Conservation (phyloP, 2,888 invertebrate species). For the Ochropleura leucogaster region DNA sequence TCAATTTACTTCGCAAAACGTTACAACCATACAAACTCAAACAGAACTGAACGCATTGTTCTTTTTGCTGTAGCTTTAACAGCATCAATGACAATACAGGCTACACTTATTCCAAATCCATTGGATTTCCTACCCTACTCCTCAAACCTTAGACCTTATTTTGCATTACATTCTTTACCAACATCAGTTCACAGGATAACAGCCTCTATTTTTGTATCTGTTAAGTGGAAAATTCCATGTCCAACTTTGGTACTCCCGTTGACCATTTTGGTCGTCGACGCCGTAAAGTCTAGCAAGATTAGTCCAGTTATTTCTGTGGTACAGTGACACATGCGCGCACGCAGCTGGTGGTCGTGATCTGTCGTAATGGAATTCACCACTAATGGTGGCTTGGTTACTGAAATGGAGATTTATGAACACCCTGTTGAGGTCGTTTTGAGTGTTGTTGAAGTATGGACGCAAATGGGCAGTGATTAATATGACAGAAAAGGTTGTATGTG, state of each 20-base stretch:
- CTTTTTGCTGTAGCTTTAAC: constrained; percentile 65
- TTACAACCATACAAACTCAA: constrained; percentile 59
- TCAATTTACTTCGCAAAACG: constrained; percentile 61
- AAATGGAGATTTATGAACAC: constrained; percentile 67
- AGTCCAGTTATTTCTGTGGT: constrained; percentile 76
- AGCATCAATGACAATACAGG: constrained; percentile 66
- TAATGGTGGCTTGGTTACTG: constrained; percentile 71
- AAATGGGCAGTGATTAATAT: constrained; percentile 51
- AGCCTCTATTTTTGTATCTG: constrained; percentile 40
- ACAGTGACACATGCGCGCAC: constrained; percentile 76
- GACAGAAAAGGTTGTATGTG: constrained; percentile 33
- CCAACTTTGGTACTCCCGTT: constrained; percentile 58
- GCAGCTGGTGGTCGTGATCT: constrained; percentile 80
- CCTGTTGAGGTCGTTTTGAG: constrained; percentile 63
- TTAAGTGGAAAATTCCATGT: constrained; percentile 57
- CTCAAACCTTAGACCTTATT: constrained; percentile 33
- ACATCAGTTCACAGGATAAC: constrained; percentile 39
- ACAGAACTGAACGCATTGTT: constrained; percentile 60
- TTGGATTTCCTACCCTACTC: constrained; percentile 42
- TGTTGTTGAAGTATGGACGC: constrained; percentile 49
- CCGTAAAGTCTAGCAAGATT: constrained; percentile 76
- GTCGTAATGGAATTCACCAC: constrained; percentile 74
- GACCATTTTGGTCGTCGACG: constrained; percentile 76
- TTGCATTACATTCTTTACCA: constrained; percentile 23
- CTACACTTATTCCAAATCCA: constrained; percentile 38